A percentile compares a stretch with the other conserved stretches of the same genome.
These are phyloP conservation scores for Pelodiscus sinensis DNA, from an alignment of 2,113 vertebrate species.

Conservation along the genomic window DNA sequence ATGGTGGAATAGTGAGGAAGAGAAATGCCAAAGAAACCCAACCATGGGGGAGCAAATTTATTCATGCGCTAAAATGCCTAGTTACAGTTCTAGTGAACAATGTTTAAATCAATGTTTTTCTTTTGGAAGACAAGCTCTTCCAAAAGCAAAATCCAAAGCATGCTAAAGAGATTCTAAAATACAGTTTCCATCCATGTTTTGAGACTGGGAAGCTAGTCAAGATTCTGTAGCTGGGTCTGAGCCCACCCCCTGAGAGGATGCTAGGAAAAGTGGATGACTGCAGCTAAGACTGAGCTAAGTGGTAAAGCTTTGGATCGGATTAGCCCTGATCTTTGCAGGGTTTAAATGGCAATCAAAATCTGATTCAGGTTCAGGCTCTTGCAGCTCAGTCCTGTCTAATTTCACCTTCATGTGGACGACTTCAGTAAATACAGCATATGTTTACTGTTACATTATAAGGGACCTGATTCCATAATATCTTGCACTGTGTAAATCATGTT, in stretches of 20 bases:
- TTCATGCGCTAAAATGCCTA: too few species aligned
- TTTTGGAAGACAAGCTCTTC: not conserved
- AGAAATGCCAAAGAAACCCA: too few species aligned
- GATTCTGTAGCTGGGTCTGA: not conserved
- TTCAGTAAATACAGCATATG: not conserved
- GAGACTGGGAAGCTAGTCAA: not conserved
- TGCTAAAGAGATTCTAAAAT: not conserved
- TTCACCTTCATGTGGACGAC: not conserved
- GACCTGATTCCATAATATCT: not conserved
- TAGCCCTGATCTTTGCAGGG: not conserved
- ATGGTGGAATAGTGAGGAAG: too few species aligned
- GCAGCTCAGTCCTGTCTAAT: not conserved
- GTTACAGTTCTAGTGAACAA: not conserved
- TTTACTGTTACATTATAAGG: not conserved
- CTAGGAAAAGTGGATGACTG: not conserved
- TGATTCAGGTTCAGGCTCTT: not conserved
- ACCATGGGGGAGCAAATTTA: too few species aligned
- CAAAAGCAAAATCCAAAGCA: not conserved
- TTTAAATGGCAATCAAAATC: not conserved
- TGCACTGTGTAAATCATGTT: not conserved
- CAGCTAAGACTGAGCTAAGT: not conserved
- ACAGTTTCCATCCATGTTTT: not conserved
- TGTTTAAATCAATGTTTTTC: not conserved
- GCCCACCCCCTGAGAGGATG: not conserved
- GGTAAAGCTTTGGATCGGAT: too few species aligned